A percentile compares a stretch with the other conserved stretches of the same genome.
Evolutionary conservation across 1,140 invertebrate species (phyloP).

Genomic region (Archivesica marissinica): DNA sequence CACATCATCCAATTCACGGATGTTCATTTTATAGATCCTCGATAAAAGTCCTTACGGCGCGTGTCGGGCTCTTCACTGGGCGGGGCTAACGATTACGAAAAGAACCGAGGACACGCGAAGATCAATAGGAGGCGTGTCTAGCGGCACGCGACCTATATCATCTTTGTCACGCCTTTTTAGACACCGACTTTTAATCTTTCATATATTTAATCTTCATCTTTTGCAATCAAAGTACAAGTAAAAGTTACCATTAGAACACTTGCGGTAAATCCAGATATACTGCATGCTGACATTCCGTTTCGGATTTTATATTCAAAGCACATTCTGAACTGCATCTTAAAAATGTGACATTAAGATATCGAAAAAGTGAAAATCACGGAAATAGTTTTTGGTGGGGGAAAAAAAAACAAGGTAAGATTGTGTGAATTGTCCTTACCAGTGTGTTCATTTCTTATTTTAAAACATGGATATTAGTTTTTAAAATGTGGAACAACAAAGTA

Average conservation of each 20-base stretch:
- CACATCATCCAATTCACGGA: constrained; percentile 47
- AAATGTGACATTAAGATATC: too few relatives aligned
- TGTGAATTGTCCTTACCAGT: too few relatives aligned
- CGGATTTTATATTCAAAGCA: too few relatives aligned
- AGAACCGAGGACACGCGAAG: constrained; percentile 55
- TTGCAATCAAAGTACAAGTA: constrained; percentile 56
- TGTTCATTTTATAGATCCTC: constrained; percentile 53
- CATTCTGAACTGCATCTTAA: too few relatives aligned
- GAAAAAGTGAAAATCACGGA: too few relatives aligned
- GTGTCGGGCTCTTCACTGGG: constrained; percentile 36
- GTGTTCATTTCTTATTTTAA: too few relatives aligned
- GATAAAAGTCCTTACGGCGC: constrained; percentile 42
- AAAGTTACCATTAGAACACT: constrained; percentile 8
- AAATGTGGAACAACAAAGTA: too few relatives aligned
- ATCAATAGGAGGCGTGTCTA: constrained; percentile 41
- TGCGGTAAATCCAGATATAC: too few relatives aligned
- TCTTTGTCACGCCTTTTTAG: constrained; percentile 65
- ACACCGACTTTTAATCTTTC: constrained; percentile 60
- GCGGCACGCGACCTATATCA: constrained; percentile 60
- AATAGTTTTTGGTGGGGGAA: too few relatives aligned
- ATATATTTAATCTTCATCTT: constrained; percentile 65
- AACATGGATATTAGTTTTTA: too few relatives aligned
- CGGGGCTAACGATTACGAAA: constrained; percentile 42
- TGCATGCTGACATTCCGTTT: too few relatives aligned
- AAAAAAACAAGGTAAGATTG: too few relatives aligned